Conservation (phyloP, 2,797 vertebrate genomes). For the Xerus rutilus region DNA sequence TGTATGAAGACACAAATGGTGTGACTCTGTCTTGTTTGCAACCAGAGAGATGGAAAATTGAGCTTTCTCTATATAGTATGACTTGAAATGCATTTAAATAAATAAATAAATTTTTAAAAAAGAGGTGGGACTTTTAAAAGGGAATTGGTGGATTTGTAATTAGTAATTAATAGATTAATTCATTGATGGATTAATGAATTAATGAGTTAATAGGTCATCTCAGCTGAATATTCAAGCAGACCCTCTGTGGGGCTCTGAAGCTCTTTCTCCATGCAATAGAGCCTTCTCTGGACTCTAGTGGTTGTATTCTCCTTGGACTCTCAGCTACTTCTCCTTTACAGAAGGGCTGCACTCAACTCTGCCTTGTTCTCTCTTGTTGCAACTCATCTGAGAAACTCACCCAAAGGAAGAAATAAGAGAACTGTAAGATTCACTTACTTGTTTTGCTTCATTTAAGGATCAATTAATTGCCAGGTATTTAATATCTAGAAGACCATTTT, state of each 20-base stretch:
- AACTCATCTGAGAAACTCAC: not conserved
- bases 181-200: not conserved
- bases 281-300: not conserved
- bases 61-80: no score
- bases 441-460: not conserved
- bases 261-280: not conserved
- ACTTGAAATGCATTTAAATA: no score
- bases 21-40: no score
- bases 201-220: not conserved
- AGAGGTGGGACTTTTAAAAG: not conserved
- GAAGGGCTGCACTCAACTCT: not conserved
- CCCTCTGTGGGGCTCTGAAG: not conserved
- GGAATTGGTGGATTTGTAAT: not conserved
- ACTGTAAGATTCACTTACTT: not conserved
- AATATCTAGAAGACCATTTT: not conserved
- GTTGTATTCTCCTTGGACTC: not conserved
- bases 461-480: not conserved
- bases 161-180: not conserved
- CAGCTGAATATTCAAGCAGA: no score
- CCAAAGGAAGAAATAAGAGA: not conserved
- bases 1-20: no score
- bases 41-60: no score
- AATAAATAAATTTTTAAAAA: no score
- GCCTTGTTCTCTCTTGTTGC: rapidly evolving
- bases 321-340: not conserved